Evolutionary conservation across 1,140 invertebrate species (phyloP).

Genomic region (Drosophila bocqueti): DNA sequence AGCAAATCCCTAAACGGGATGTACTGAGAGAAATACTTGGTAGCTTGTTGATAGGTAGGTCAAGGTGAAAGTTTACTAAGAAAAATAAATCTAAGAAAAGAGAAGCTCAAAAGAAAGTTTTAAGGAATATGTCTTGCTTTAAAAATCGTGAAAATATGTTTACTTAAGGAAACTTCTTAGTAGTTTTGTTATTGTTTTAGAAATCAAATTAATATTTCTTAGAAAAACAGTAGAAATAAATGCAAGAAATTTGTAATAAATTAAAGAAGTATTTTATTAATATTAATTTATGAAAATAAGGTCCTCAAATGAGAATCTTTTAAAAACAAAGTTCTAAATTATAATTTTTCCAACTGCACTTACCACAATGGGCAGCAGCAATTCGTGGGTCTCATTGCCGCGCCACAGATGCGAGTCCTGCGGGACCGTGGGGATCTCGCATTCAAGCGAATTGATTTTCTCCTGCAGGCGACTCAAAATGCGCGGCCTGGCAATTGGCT

Average conservation of each 20-base stretch:
- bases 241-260: too few relatives aligned
- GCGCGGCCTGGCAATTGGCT: slow-evolving; percentile 81
- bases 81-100: neutral
- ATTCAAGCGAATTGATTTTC: slow-evolving; percentile 87
- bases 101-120: neutral
- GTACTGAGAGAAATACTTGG: neutral
- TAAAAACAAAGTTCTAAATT: neutral
- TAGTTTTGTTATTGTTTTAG: too few relatives aligned
- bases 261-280: neutral
- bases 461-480: slow-evolving; percentile 86
- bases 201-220: too few relatives aligned
- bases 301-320: too few relatives aligned
- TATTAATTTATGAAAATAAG: neutral
- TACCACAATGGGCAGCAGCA: slow-evolving; percentile 88
- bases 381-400: slow-evolving; percentile 89
- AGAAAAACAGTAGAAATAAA: too few relatives aligned
- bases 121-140: neutral
- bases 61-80: neutral
- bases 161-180: too few relatives aligned
- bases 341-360: slow-evolving; percentile 69
- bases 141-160: too few relatives aligned
- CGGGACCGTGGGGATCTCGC: slow-evolving; percentile 87
- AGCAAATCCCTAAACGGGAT: slow-evolving; percentile 11
- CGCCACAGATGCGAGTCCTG: slow-evolving; percentile 88
- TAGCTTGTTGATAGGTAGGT: too few relatives aligned